Conservation (phyloP, 2,888 invertebrate genomes). For the Phanerotoma sp. region DNA sequence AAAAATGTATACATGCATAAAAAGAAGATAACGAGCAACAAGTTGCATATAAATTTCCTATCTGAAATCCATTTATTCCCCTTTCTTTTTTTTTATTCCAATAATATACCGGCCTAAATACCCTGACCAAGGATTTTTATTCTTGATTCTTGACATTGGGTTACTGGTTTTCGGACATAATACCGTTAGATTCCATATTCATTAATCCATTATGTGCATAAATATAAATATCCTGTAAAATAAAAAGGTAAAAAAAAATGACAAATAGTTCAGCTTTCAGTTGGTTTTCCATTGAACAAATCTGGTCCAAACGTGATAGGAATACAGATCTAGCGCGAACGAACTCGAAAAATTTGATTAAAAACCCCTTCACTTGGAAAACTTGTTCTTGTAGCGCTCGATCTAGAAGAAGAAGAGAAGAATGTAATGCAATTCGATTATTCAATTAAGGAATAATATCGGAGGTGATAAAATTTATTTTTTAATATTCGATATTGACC, state of each 20-base stretch:
- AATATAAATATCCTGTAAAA: neutral
- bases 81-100: constrained; percentile 1
- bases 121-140: neutral
- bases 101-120: neutral
- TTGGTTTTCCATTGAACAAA: neutral
- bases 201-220: constrained; percentile 5
- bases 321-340: neutral
- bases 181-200: constrained; percentile 14
- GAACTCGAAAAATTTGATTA: neutral
- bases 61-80: neutral
- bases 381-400: neutral
- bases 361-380: neutral
- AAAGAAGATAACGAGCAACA: too few species aligned
- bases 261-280: neutral
- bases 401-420: neutral
- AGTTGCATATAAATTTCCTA: too few species aligned
- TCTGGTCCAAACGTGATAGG: constrained; percentile 1
- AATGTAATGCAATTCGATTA: too few species aligned
- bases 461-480: too few species aligned
- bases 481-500: too few species aligned
- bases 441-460: too few species aligned
- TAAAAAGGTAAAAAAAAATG: neutral
- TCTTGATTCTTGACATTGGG: constrained; percentile 7
- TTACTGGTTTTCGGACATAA: constrained; percentile 12
- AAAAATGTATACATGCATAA: too few species aligned